A percentile compares a stretch with the other conserved stretches of the same genome.
Evolutionary conservation across 2,888 invertebrate species (phyloP).

Genomic region (Lochmaea crataegi): DNA sequence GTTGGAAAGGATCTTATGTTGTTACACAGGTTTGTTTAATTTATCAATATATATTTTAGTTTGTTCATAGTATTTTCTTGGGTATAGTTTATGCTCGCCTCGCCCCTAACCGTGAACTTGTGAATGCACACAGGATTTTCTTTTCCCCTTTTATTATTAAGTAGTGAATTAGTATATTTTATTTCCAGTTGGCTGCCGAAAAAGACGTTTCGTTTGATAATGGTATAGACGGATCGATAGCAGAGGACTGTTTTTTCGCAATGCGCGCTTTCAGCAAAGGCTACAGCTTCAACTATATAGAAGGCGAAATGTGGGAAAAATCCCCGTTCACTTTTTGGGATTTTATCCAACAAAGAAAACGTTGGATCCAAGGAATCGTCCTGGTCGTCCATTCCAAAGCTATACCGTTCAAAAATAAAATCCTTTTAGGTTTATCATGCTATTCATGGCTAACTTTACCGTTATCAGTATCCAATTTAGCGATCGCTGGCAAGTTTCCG

Average conservation of each 20-base stretch:
- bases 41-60: not conserved
- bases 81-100: no score
- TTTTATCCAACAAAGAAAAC: conserved; percentile 94
- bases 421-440: conserved; percentile 81
- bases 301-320: conserved; percentile 99
- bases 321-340: conserved; percentile 95
- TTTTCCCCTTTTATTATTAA: no score
- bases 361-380: conserved; percentile 94
- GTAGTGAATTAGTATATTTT: conserved; percentile 32
- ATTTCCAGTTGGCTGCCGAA: conserved; percentile 86
- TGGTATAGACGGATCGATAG: conserved; percentile 96
- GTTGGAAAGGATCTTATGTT: conserved; percentile 98
- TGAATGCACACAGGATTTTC: no score
- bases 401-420: conserved; percentile 79
- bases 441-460: conserved; percentile 98
- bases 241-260: conserved; percentile 97
- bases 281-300: conserved; percentile 93
- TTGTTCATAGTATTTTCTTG: no score
- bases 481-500: conserved; percentile 84
- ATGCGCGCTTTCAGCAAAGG: conserved; percentile 94
- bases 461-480: conserved; percentile 88
- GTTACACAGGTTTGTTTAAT: conserved; percentile 84
- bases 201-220: conserved; percentile 94
- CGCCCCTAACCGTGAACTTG: no score
- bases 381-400: conserved; percentile 88